Percentiles rank a stretch among this genome's conserved stretches.
phyloP scores from a whole-genome alignment of 2,113 vertebrate species.

The Apistogramma diplotaenia region DNA sequence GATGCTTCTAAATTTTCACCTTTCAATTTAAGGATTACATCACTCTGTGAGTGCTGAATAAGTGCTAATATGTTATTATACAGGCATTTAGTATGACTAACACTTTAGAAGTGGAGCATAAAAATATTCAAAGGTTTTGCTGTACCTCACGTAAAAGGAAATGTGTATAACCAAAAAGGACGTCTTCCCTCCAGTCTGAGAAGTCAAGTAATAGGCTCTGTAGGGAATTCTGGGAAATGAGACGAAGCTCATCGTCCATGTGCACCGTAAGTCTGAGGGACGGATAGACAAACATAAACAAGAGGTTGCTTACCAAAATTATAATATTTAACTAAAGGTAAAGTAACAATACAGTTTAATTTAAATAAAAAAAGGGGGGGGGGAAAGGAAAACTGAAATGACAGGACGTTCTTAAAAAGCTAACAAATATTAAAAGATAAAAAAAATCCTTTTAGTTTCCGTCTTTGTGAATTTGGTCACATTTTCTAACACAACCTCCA shows the following conservation, averaged over 20 bases:
- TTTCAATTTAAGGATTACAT: not conserved
- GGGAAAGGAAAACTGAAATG: not conserved
- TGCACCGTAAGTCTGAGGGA: slow-evolving; percentile 90
- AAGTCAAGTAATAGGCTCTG: slow-evolving; percentile 97
- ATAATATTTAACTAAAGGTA: not conserved
- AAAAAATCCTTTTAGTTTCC: not conserved
- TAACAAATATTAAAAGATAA: not conserved
- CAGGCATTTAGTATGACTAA: not conserved
- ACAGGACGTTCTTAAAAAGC: no score
- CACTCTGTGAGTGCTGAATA: not conserved
- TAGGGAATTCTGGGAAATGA: slow-evolving; percentile 96
- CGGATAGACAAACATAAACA: not conserved
- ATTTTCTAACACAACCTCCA: no score
- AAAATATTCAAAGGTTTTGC: not conserved
- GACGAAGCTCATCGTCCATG: slow-evolving; percentile 98
- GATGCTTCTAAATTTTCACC: not conserved
- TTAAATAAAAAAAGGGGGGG: no score
- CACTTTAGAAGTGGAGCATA: not conserved
- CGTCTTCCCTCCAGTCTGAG: slow-evolving; percentile 96
- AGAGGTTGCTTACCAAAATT: not conserved
- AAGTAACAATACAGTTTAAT: not conserved
- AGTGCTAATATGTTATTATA: not conserved
- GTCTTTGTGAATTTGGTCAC: no score
- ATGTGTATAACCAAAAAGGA: slow-evolving; percentile 95
- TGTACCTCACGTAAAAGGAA: slow-evolving; percentile 89